Evolutionary conservation across 2,888 invertebrate genomes (phyloP), one percentile per base, ranked within the genome.

Genomic region (Stenoptilia bipunctidactyla): DNA sequence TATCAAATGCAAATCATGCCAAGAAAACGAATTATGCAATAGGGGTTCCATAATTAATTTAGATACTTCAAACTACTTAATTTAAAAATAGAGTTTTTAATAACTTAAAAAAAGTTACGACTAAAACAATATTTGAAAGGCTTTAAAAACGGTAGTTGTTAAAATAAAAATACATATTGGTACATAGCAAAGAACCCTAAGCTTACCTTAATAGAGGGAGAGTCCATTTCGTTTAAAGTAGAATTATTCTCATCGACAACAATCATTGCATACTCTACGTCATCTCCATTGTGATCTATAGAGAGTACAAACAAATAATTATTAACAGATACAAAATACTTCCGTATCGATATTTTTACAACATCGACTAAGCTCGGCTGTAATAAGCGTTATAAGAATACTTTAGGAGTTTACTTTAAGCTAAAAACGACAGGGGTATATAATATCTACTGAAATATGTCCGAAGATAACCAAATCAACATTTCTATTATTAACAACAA

Each of bases 161-260:
- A 25, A 25, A 25, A 25, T 25, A 25, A 6, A 25, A 9, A 25
- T n/a, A 30, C 20, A 20, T 20, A 20, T 8, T 5, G 20, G 3
- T 20, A 20, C 20, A n/a, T n/a, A n/a, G n/a, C n/a, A n/a, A n/a
- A n/a, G n/a, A 25, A 25, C 25, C 9, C 9, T 6, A 25, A 45
- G 50, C 60, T 67, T 74, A 94, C 94, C 92, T 94, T 94, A 51
- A 94, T 92, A 8, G 94, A 94, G 4, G 93, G 92, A 13, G 93
- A 89, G 60, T 94, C 93, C 64, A 92, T 88, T 58, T 94, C 93
- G 38, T 91, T 90, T 51, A 93, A 80, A 10, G 92, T 91, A 1
- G 94, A 92, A 83, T 94, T 93, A 65, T 91, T 93, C 66, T 94
- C 94, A 63, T 94, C 94, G 57, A 94, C 93, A 46, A 94, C 93